Conservation (phyloP, 2,113 vertebrate genomes). For the Genyomyrus donnyi region DNA sequence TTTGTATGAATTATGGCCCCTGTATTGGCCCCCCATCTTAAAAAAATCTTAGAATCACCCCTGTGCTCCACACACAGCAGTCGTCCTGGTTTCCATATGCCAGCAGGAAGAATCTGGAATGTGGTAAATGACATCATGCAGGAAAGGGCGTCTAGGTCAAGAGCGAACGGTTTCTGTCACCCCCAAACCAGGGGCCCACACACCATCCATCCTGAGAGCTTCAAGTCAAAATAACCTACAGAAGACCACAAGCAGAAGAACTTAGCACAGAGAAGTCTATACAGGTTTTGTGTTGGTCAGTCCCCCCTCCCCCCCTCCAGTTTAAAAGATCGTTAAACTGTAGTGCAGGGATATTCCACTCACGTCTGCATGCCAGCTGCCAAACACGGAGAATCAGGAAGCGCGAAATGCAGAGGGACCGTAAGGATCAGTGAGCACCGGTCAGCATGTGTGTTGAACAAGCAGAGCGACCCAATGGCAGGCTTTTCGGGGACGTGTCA, state of each 20-base stretch:
- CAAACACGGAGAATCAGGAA: background rate
- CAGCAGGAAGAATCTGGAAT: background rate
- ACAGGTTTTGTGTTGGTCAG: background rate
- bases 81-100: background rate
- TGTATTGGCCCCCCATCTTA: background rate
- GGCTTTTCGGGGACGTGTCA: background rate
- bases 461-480: background rate
- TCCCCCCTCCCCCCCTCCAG: background rate
- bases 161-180: background rate
- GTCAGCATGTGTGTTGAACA: background rate
- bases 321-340: background rate
- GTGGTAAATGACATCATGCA: background rate
- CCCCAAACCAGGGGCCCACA: background rate
- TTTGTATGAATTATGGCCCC: background rate
- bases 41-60: background rate
- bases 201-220: background rate
- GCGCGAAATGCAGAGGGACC: background rate
- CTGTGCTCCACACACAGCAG: background rate
- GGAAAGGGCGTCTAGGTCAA: background rate
- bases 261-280: background rate
- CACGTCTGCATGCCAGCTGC: background rate
- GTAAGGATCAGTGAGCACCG: background rate
- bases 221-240: background rate
- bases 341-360: background rate
- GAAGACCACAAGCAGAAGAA: background rate